Base-by-base conservation (phyloP, 2,888 invertebrate genomes). In the Epistrophella euchroma region DNA sequence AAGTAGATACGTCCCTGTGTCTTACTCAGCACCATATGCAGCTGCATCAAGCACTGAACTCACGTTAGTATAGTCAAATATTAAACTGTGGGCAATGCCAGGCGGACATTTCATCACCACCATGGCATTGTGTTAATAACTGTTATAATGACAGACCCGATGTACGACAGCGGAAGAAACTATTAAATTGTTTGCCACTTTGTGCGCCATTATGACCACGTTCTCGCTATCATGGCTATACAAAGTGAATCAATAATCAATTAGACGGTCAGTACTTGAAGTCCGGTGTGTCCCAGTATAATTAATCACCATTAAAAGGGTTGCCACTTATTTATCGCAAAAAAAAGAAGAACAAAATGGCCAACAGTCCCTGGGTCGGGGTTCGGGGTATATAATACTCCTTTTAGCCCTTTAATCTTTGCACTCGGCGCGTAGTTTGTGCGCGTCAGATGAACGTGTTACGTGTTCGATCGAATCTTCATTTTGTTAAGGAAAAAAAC, bases 231-330 rank as follows among this genome's bases (percentile, higher is more conserved):
- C 76, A 52, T 70, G 52, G 52, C 25, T 52, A 13, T 32, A 50
- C 52, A 35, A 56, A 64, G 35, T 17, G 50, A 32, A 60, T 82
- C 58, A 82, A 82, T 82, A 82, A 86, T 86, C 86, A 82, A 86
- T 82, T 86, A 78, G 77, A 82, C 55, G 52, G 22, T 71, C 68
- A 66, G 45, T 73, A 55, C 81, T 73, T 35, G 32, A 15, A 58
- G 78, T 58, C 68, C 55, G 32, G 47, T 50, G 35, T 66, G 22
- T 66, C 66, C 66, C 60, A 78, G 74, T 82, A n/a, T n/a, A 86
- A 86, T 86, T 86, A 86, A 86, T 86, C 74, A 78, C 86, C 86
- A 86, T 86, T 74, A 86, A 86, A 80, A 78, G 43, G 68, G 77
- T 81, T 64, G 56, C 62, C 50, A 70, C 70, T 80, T 85, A 68